Percentiles rank a stretch among this genome's conserved stretches.
Evolutionary conservation across 1,140 invertebrate genomes (phyloP).

Genomic region (Drosophila sechellia): DNA sequence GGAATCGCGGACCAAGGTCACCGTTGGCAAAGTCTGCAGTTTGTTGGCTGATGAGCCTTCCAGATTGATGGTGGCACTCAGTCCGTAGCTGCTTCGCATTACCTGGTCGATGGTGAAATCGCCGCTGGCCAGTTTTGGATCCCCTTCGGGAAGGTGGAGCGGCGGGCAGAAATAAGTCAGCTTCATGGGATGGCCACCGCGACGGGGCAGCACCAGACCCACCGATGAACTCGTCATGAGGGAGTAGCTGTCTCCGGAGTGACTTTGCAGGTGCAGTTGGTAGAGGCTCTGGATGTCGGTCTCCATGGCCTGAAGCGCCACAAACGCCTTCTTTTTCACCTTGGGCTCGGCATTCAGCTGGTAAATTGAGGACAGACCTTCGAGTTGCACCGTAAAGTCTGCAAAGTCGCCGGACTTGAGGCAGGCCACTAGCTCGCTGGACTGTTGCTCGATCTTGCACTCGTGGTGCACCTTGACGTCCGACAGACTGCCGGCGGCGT

Average conservation of each 20-base stretch:
- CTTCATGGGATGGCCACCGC: constrained; percentile 95
- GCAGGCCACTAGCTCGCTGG: constrained; percentile 90
- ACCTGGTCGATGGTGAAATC: constrained; percentile 67
- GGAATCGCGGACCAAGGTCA: constrained; percentile 90
- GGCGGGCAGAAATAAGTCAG: constrained; percentile 94
- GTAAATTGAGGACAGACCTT: constrained; percentile 96
- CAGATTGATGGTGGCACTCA: constrained; percentile 94
- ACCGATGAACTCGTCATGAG: constrained; percentile 96
- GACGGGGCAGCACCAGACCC: constrained; percentile 91
- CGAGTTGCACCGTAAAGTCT: constrained; percentile 96
- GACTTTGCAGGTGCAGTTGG: constrained; percentile 87
- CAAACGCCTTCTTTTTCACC: constrained; percentile 96
- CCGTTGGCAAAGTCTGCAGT: constrained; percentile 92
- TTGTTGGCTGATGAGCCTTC: constrained; percentile 95
- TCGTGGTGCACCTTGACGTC: constrained; percentile 91
- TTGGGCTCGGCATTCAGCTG: constrained; percentile 97
- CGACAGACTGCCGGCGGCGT: constrained; percentile 91
- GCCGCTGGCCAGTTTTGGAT: constrained; percentile 35
- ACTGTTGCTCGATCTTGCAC: constrained; percentile 86
- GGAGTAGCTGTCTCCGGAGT: constrained; percentile 89
- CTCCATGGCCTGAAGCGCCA: constrained; percentile 96
- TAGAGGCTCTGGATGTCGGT: constrained; percentile 94
- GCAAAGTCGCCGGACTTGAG: constrained; percentile 93
- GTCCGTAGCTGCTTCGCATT: constrained; percentile 85
- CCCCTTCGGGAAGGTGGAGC: constrained; percentile 48